Evolutionary conservation across 2,113 vertebrate species (phyloP).

Genomic region (Dromiciops gliroides): DNA sequence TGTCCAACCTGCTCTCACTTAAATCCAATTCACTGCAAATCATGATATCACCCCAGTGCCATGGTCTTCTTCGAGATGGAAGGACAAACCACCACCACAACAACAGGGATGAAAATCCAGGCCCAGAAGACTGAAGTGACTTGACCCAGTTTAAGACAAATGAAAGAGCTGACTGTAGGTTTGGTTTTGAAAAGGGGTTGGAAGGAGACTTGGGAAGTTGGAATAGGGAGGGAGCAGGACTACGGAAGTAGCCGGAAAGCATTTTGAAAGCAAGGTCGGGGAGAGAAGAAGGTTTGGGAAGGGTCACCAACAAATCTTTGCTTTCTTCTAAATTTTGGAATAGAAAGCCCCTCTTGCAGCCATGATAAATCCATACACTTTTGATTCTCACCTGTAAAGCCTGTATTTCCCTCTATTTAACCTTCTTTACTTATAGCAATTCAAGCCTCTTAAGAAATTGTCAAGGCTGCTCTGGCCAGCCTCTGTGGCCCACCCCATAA

Average conservation of each 20-base stretch:
- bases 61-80: no score
- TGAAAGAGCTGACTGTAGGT: background rate
- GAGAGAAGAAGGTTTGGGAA: background rate
- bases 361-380: background rate
- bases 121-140: background rate
- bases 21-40: no score
- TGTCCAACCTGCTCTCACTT: no score
- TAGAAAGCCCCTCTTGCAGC: constrained; percentile 9
- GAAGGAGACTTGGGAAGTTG: background rate
- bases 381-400: constrained; percentile 50
- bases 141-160: background rate
- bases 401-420: constrained; percentile 65
- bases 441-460: constrained; percentile 56
- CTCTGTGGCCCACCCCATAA: constrained; percentile 9
- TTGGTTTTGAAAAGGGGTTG: background rate
- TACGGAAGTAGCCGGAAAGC: background rate
- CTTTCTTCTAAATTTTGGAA: constrained; percentile 19
- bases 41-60: no score
- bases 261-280: background rate
- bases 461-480: constrained; percentile 34
- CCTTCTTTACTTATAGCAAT: background rate
- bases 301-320: background rate
- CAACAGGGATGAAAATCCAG: background rate
- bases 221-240: background rate
- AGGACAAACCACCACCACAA: no score